Conservation (phyloP, 1,140 invertebrate genomes). For the Euura saliciscinereae region DNA sequence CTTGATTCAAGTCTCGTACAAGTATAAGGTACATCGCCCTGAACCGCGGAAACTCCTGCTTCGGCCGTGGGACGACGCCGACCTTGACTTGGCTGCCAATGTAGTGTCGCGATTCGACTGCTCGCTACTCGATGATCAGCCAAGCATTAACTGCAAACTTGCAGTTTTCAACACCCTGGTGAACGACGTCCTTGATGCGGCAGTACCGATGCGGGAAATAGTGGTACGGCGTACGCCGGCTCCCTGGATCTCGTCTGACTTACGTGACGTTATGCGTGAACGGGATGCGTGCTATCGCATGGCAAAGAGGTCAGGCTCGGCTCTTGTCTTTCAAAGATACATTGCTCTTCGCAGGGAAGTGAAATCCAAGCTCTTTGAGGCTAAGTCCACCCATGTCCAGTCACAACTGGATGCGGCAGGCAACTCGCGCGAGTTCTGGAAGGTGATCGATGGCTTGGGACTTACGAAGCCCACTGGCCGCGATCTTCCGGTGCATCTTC, state of each 20-base stretch:
- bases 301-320: not conserved
- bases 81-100: not conserved
- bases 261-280: not conserved
- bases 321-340: not conserved
- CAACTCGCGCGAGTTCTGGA: not conserved
- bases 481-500: not conserved
- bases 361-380: no score
- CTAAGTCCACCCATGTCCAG: not conserved
- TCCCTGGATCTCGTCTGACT: not conserved
- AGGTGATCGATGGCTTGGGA: not conserved
- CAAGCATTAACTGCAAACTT: not conserved
- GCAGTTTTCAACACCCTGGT: not conserved
- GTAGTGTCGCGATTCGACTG: not conserved
- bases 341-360: no score
- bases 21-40: not conserved
- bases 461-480: not conserved
- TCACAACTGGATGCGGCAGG: not conserved
- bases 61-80: not conserved
- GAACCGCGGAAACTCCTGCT: not conserved
- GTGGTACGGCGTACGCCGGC: not conserved
- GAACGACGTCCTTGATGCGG: not conserved
- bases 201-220: not conserved
- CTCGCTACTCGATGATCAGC: not conserved
- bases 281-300: not conserved
- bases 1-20: constrained; percentile 13